Base-by-base conservation (phyloP, 2,797 vertebrate genomes). In the Myoxocephalus aenaeus region DNA sequence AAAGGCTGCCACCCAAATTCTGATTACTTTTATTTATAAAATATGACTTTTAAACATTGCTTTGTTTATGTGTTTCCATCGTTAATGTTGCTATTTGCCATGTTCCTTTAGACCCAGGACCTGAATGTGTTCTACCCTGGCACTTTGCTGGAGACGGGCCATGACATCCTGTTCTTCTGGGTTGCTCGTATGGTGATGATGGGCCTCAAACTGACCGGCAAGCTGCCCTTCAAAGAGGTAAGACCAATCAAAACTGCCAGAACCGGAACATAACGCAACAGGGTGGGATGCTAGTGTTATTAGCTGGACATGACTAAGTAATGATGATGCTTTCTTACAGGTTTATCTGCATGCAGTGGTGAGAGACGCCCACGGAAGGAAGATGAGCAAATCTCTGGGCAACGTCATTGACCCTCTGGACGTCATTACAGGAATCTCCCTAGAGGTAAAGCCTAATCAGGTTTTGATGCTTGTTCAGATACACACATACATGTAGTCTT, bases 121-220 rank as follows among this genome's bases (percentile, higher is more conserved):
- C 92, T 98, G 79, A 94, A 82, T 1, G 95, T 97, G 57, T 98
- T 98, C 92, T 98, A 98, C 84, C 97, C 97, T 0, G 97, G 97
- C 61, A 96, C 96, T 0, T 88, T 98, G 80, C 92, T 98, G 82
- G 97, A 98, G 91, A 98, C 97, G 0, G 97, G 97, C 8, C 97
- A 98, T 1, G 97, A 98, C 86, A 98, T 98, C 90, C 92, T 98
- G 44, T 98, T 98, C 93, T 98, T 98, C 92, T 98, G 97, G 97
- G 97, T 98, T 44, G 97, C 97, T 29, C 95, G 97, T 1, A 97
- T 98, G 97, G 97, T 97, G 80, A 98, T 98, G 97, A 94, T 98
- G 79, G 97, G 96, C 53, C 93, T 98, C 53, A 96, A 96, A 70
- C 96, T 98, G 80, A 97, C 96, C 0, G 97, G 96, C 64, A 95